These are phyloP conservation scores for Rhynchophorus ferrugineus DNA, from an alignment of 1,140 invertebrate species.

Conservation along the genomic window DNA sequence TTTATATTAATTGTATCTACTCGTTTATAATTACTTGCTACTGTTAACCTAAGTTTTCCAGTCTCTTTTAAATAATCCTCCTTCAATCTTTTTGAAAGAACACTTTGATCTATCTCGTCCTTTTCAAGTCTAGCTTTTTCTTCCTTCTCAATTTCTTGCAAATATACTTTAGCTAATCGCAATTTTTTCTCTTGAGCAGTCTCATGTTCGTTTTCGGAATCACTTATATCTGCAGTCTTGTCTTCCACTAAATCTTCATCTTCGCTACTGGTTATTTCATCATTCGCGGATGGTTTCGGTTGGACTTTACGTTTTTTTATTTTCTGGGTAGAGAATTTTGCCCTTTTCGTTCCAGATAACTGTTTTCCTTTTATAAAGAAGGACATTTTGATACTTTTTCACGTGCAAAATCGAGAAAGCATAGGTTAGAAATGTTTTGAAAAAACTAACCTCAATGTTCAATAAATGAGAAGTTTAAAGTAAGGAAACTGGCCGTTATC, in stretches of 20 bases:
- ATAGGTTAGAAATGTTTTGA: not conserved
- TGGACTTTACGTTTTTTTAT: slow-evolving; percentile 31
- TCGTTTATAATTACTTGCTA: slow-evolving; percentile 60
- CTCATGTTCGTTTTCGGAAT: slow-evolving; percentile 63
- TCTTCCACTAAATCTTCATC: slow-evolving; percentile 45
- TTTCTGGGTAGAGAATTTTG: slow-evolving; percentile 24
- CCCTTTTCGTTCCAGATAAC: slow-evolving; percentile 42
- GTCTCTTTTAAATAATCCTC: slow-evolving; percentile 80
- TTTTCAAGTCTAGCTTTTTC: slow-evolving; percentile 40
- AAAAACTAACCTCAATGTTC: not conserved
- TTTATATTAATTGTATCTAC: slow-evolving; percentile 44
- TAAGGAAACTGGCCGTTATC: too few relatives aligned
- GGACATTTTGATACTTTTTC: slow-evolving; percentile 34
- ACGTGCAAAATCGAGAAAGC: not conserved
- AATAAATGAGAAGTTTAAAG: too few relatives aligned
- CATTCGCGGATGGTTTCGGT: slow-evolving; percentile 33
- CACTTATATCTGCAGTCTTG: slow-evolving; percentile 47
- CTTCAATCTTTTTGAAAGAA: slow-evolving; percentile 63
- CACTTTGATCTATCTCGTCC: slow-evolving; percentile 59
- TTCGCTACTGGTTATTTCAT: slow-evolving; percentile 39
- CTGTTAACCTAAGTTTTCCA: slow-evolving; percentile 63
- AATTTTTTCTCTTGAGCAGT: slow-evolving; percentile 86
- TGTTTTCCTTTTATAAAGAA: slow-evolving; percentile 56
- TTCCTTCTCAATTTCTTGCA: slow-evolving; percentile 77
- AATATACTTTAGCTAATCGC: slow-evolving; percentile 79